Evolutionary conservation across 2,797 vertebrate genomes (phyloP).

Genomic region (Balearica regulorum): DNA sequence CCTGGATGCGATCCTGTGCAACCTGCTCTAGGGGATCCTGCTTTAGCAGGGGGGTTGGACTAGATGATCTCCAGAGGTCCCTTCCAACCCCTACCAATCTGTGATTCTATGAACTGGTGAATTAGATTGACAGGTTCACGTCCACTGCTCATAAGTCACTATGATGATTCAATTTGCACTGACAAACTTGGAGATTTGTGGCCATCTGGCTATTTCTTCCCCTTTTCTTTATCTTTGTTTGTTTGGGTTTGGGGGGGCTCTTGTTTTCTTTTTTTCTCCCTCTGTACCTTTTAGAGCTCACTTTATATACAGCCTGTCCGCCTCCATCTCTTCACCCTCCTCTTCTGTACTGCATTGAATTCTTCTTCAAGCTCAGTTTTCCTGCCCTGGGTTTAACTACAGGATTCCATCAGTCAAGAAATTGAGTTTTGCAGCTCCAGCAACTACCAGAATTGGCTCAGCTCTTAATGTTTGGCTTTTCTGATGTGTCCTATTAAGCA

Average conservation of each 20-base stretch:
- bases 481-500: not conserved
- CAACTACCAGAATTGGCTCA: not conserved
- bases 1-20: too few relatives aligned
- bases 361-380: not conserved
- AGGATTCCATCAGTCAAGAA: not conserved
- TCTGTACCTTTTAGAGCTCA: not conserved
- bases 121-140: not conserved
- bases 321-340: not conserved
- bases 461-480: not conserved
- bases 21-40: too few relatives aligned
- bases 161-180: not conserved
- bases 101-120: not conserved
- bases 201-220: not conserved
- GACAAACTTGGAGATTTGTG: not conserved
- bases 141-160: not conserved
- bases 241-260: not conserved
- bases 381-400: slow-evolving; percentile 1
- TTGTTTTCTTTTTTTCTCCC: not conserved
- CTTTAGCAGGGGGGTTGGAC: too few relatives aligned
- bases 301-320: not conserved
- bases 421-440: slow-evolving; percentile 18
- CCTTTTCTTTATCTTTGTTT: not conserved
- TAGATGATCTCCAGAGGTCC: too few relatives aligned
- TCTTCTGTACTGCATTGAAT: not conserved
- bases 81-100: too few relatives aligned